Evolutionary conservation across 2,113 vertebrate species (phyloP).

Genomic region (Lagopus leucura): DNA sequence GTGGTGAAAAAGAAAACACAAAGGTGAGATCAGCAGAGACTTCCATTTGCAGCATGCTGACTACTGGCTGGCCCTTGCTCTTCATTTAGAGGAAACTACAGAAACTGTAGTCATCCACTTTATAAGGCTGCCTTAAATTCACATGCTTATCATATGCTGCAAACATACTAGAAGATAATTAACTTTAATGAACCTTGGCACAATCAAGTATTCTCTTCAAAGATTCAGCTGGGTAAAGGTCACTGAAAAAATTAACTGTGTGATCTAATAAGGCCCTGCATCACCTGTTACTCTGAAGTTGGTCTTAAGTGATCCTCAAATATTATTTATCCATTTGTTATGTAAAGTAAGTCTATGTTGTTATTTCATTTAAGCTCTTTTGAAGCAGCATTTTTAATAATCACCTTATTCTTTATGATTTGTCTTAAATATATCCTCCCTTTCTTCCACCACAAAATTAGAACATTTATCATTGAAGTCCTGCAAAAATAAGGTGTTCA

Average conservation of each 20-base stretch:
- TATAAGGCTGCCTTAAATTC: neutral
- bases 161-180: slow-evolving; percentile 40
- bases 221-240: neutral
- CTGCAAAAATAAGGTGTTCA: neutral
- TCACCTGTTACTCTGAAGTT: neutral
- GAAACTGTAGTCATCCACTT: neutral
- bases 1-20: neutral
- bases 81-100: slow-evolving; percentile 1
- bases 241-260: neutral
- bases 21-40: neutral
- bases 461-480: neutral
- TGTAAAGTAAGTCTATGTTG: neutral
- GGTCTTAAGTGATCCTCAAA: neutral
- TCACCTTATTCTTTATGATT: neutral
- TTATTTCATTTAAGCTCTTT: neutral
- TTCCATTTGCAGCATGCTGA: neutral
- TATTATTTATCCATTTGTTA: neutral
- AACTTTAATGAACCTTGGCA: neutral
- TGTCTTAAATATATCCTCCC: neutral
- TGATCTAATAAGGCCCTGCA: neutral
- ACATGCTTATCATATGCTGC: neutral
- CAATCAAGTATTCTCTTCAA: neutral
- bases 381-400: neutral
- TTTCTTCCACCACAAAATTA: neutral
- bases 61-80: neutral